phyloP scores from a whole-genome alignment of 2,113 vertebrate genomes.

The Stomatorhinus ivindoensis region DNA sequence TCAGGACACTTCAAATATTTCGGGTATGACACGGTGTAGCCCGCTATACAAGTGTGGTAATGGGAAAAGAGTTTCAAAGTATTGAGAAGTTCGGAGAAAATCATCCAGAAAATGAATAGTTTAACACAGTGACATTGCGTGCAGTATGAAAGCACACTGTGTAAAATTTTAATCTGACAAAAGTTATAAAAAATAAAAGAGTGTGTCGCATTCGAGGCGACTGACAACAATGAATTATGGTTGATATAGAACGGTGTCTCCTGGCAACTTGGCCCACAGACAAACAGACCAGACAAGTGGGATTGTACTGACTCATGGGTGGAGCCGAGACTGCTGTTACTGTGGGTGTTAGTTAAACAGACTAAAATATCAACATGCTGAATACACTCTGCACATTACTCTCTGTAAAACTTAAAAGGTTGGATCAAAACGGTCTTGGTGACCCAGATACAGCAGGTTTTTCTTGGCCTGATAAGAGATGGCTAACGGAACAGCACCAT shows the following conservation, averaged over 20 bases:
- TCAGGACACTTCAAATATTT: background rate
- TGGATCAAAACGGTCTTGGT: background rate
- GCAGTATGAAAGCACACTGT: background rate
- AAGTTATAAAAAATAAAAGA: slow-evolving; percentile 1
- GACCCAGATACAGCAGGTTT: background rate
- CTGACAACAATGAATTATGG: slow-evolving; percentile 3
- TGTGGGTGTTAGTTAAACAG: background rate
- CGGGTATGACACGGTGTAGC: background rate
- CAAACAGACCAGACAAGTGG: background rate
- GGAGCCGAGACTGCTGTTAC: background rate
- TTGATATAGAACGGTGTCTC: background rate
- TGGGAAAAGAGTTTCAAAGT: background rate
- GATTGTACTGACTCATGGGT: background rate
- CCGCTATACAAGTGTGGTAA: background rate
- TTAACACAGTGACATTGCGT: background rate
- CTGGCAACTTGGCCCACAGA: background rate
- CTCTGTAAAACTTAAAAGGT: background rate
- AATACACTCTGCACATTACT: background rate
- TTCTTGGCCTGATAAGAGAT: background rate
- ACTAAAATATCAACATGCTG: background rate
- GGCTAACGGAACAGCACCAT: background rate
- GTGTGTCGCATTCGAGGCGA: background rate
- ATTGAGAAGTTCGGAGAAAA: slow-evolving; percentile 2
- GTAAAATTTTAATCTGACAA: slow-evolving; percentile 19
- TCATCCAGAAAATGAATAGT: slow-evolving; percentile 6